phyloP scores from a whole-genome alignment of 2,113 vertebrate genomes.

The Chionomys nivalis region DNA sequence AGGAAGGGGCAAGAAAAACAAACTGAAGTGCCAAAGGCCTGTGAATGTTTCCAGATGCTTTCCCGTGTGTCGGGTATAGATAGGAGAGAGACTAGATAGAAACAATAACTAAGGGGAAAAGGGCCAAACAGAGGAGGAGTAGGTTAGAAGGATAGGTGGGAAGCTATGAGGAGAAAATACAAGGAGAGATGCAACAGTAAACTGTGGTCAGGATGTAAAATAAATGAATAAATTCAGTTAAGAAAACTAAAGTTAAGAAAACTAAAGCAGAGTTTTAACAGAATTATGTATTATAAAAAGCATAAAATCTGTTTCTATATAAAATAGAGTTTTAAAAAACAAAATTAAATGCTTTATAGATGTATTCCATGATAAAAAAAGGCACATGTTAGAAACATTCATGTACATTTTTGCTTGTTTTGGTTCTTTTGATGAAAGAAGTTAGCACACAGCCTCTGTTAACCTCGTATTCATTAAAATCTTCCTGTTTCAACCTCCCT shows the following conservation, averaged over 20 bases:
- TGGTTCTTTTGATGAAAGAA: neutral
- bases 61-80: too few species aligned
- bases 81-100: neutral
- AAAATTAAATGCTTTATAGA: neutral
- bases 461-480: neutral
- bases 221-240: neutral
- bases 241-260: too few species aligned
- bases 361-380: neutral
- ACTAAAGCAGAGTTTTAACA: neutral
- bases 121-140: neutral
- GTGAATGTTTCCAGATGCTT: neutral
- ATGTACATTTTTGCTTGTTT: neutral
- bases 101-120: neutral
- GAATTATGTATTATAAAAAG: neutral
- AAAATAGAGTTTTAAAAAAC: neutral
- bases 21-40: neutral
- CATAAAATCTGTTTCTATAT: neutral
- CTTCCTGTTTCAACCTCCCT: neutral
- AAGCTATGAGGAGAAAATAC: rapidly evolving
- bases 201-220: neutral
- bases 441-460: neutral
- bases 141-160: neutral
- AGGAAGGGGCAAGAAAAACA: neutral
- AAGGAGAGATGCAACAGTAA: neutral
- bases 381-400: neutral